Base-by-base conservation (phyloP, 1,140 invertebrate species). In the Aphelinus certus region DNA sequence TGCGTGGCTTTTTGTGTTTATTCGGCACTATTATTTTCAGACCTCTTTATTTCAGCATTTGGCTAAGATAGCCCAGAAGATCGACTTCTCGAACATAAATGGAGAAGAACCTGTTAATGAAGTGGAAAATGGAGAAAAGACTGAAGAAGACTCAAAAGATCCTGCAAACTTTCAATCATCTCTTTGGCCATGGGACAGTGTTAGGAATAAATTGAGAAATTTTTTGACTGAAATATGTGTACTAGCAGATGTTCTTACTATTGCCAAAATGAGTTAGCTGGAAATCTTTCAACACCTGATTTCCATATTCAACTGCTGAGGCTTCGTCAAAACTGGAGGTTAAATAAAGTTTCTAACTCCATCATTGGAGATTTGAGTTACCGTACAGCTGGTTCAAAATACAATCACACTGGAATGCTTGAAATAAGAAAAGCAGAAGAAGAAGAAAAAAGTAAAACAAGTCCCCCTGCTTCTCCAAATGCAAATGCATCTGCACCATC, bases 361-460 rank as follows among this genome's bases (percentile, higher is more conserved):
- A 98, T 99, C 77, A 94, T 99, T 63, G 97, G 97, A 1, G 97
- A 99, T 89, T 90, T 99, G 1, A 98, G 96, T 87, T 98, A 97
- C 85, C 90, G 95, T 78, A 97, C 97, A 78, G 94, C 94, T 65
- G 96, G 97, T 2, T 98, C 96, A 0, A 95, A 97, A 82, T 98
- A 95, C 84, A 92, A 92, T 73, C 97, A 98, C 87, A 94, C 94
- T 71, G 97, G 97, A 56, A 95, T 96, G 78, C 98, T 99, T 91
- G 97, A 99, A 90, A 97, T 99, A 1, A 95, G 93, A 2, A 98
- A 98, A 89, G 96, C 95, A 4, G 95, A 97, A 79, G 94, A 95
- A 70, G 94, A 95, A 63, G 88, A 91, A 65, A 92, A 92, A 81
- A 82, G 77, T 67, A 85, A 43, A 55, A 84, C 83, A 46, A 90